Evolutionary conservation across 2,797 vertebrate species (phyloP).

Genomic region (Darevskia nairensis): DNA sequence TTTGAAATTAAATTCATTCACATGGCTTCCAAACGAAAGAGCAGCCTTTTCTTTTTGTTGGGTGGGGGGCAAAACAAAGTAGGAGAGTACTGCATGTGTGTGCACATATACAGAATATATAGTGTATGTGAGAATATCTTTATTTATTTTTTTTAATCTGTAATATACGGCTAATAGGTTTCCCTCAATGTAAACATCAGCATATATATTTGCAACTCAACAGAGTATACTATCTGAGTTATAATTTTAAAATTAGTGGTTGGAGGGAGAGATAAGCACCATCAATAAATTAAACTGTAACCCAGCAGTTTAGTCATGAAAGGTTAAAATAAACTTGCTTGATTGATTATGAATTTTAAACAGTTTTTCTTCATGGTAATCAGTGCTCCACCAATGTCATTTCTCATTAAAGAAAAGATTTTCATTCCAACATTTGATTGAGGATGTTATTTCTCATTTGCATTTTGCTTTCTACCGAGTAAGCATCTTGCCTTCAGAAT

Average conservation of each 20-base stretch:
- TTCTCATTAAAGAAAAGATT: constrained; percentile 85
- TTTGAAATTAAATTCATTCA: constrained; percentile 19
- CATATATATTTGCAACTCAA: constrained; percentile 70
- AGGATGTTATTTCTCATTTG: constrained; percentile 83
- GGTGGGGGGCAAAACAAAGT: neutral
- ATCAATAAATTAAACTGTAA: constrained; percentile 79
- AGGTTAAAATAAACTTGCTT: constrained; percentile 86
- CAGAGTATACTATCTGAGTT: constrained; percentile 72
- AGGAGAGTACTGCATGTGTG: neutral
- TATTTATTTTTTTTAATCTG: neutral
- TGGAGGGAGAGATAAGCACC: constrained; percentile 74
- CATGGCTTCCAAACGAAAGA: neutral
- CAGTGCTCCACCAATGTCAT: constrained; percentile 82
- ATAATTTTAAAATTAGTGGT: constrained; percentile 80
- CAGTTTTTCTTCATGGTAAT: constrained; percentile 84
- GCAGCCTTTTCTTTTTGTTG: neutral
- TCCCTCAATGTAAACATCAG: constrained; percentile 73
- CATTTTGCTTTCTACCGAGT: constrained; percentile 80
- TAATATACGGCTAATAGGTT: constrained; percentile 65
- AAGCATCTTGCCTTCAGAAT: constrained; percentile 82
- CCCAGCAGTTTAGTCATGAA: constrained; percentile 78
- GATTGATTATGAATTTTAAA: constrained; percentile 87
- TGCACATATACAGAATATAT: constrained; percentile 12
- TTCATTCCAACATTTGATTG: constrained; percentile 83
- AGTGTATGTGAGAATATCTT: constrained; percentile 59